Conservation (phyloP, 2,113 vertebrate species). For the Chitala chitala region DNA sequence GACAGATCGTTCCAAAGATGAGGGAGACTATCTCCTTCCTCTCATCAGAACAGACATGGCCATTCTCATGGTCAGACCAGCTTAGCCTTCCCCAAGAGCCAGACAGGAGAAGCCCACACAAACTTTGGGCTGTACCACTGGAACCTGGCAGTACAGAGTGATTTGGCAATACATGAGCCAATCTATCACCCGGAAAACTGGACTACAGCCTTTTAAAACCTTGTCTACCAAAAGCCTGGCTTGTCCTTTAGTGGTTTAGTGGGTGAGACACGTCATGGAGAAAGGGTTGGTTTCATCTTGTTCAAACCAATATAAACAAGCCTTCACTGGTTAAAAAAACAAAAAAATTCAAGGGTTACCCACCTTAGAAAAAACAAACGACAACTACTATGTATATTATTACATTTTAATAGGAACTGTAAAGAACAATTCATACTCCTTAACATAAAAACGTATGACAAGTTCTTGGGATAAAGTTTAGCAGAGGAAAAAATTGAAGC, state of each 20-base stretch:
- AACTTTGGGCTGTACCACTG: not conserved
- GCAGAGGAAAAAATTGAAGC: not conserved
- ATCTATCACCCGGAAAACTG: not conserved
- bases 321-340: not conserved
- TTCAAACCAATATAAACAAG: not conserved
- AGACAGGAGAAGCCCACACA: not conserved
- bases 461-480: not conserved
- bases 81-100: not conserved
- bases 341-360: not conserved
- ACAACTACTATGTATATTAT: slow-evolving; percentile 3
- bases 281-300: not conserved
- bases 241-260: not conserved
- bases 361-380: not conserved
- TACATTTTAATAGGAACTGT: not conserved
- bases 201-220: not conserved
- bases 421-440: slow-evolving; percentile 5
- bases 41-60: not conserved
- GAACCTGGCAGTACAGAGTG: not conserved
- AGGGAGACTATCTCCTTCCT: no score
- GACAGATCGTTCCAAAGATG: no score
- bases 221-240: not conserved
- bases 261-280: not conserved
- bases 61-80: not conserved
- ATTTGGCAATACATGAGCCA: no score
- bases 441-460: not conserved